These are phyloP conservation scores for Rotaria magnacalcarata DNA, from an alignment of 2,888 invertebrate species.

Conservation along the genomic window DNA sequence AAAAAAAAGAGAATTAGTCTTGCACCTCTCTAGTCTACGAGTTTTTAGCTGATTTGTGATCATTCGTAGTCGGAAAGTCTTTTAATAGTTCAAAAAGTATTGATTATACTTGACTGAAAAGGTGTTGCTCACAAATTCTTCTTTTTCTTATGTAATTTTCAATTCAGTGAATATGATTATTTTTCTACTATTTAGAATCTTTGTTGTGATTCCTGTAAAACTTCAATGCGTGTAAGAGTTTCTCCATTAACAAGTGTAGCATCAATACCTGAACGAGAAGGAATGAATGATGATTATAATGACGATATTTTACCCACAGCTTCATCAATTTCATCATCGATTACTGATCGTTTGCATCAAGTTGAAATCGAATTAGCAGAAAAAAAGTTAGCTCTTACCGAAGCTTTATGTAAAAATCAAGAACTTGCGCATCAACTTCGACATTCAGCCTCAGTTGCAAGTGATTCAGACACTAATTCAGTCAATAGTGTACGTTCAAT, in stretches of 20 bases:
- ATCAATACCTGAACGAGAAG: background rate
- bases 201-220: slow-evolving; percentile 22
- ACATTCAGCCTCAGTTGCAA: background rate
- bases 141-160: too few relatives aligned
- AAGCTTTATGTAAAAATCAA: slow-evolving; percentile 91
- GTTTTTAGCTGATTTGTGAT: too few relatives aligned
- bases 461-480: background rate
- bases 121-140: too few relatives aligned
- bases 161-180: too few relatives aligned
- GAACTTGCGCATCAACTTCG: slow-evolving; percentile 78
- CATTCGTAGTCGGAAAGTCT: too few relatives aligned
- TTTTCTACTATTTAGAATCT: slow-evolving; percentile 17
- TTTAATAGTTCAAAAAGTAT: too few relatives aligned
- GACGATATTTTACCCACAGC: background rate
- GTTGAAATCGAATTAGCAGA: slow-evolving; percentile 90
- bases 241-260: background rate
- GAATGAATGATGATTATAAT: background rate
- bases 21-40: too few relatives aligned
- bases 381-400: slow-evolving; percentile 90
- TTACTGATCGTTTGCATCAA: background rate
- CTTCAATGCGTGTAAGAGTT: background rate
- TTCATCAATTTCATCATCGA: background rate
- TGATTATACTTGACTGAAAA: too few relatives aligned
- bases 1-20: too few relatives aligned
- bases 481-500: background rate